Evolutionary conservation across 2,888 invertebrate species (phyloP).

Genomic region (Aporophyla lueneburgensis): DNA sequence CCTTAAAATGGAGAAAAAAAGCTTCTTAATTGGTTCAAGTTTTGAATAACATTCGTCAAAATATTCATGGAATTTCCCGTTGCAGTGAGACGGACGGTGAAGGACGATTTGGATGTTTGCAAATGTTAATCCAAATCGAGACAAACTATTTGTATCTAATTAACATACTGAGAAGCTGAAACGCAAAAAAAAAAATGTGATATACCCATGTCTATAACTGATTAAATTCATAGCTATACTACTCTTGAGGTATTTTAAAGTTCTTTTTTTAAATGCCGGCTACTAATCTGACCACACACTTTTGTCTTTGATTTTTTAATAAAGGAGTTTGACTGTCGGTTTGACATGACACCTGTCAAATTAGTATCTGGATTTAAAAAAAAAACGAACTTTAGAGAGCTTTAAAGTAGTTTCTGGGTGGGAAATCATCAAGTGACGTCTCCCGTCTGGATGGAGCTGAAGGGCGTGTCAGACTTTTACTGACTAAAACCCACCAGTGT

Average conservation of each 20-base stretch:
- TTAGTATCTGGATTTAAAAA: no score
- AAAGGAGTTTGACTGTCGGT: no score
- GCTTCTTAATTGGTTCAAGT: background rate
- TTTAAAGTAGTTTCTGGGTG: no score
- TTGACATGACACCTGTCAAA: no score
- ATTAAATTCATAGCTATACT: background rate
- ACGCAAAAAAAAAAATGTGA: constrained; percentile 17
- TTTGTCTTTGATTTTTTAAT: no score
- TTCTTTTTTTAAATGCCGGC: no score
- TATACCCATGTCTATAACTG: background rate
- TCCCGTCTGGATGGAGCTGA: no score
- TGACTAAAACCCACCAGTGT: no score
- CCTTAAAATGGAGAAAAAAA: no score
- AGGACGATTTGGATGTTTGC: constrained; percentile 22
- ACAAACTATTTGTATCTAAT: constrained; percentile 27
- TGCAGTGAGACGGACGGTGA: constrained; percentile 12
- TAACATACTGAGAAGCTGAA: constrained; percentile 31
- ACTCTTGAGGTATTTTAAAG: background rate
- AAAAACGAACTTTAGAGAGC: background rate
- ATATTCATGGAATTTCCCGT: constrained; percentile 40
- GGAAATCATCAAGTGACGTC: no score
- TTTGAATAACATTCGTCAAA: constrained; percentile 7
- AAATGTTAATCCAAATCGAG: constrained; percentile 29
- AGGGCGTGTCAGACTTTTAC: no score
- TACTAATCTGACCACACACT: no score